phyloP scores from a whole-genome alignment of 2,797 vertebrate species.

The Argya squamiceps region DNA sequence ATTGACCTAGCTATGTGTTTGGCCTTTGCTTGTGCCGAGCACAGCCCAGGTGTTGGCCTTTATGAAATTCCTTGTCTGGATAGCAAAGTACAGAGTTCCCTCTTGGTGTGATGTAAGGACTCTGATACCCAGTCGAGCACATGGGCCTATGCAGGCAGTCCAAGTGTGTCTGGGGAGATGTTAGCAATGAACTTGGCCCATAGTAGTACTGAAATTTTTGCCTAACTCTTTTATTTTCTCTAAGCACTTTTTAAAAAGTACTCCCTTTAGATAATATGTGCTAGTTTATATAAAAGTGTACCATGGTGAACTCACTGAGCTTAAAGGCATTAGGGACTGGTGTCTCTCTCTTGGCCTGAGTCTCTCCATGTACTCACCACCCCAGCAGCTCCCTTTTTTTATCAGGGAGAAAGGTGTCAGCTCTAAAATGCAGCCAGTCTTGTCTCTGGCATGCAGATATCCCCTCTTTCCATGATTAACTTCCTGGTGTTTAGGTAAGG shows the following conservation, averaged over 20 bases:
- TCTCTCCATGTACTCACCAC: neutral
- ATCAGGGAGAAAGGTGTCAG: neutral
- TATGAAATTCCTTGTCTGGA: neutral
- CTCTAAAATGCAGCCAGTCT: neutral
- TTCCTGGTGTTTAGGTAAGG: neutral
- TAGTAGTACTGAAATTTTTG: neutral
- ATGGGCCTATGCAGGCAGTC: neutral
- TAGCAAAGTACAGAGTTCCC: neutral
- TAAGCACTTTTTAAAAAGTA: neutral
- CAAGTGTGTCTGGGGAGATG: neutral
- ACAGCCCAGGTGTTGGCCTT: neutral
- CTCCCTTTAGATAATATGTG: neutral
- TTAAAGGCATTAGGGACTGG: neutral
- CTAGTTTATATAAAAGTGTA: neutral
- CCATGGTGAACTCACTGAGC: neutral
- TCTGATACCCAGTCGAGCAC: accelerated
- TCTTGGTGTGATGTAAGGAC: neutral
- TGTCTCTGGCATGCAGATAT: neutral
- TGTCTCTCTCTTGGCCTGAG: neutral
- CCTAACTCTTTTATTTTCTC: neutral
- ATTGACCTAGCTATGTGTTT: neutral
- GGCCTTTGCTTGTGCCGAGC: neutral
- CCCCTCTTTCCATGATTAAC: neutral
- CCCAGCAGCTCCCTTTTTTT: neutral
- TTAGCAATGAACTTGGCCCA: neutral